Evolutionary conservation across 2,888 invertebrate species (phyloP).

Genomic region (Thymelicus acteon): DNA sequence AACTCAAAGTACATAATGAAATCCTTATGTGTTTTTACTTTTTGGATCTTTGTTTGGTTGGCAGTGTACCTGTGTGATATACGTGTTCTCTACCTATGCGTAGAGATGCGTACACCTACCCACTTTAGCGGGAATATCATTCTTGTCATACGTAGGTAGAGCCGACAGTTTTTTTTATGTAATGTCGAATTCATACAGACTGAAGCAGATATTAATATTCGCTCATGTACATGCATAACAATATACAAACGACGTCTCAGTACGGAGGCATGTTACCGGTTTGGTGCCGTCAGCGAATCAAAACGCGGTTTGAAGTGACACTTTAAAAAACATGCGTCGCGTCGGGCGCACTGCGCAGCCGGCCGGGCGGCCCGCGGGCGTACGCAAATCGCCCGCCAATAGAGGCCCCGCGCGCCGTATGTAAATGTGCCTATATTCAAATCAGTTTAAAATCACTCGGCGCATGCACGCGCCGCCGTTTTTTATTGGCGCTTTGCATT

Average conservation of each 20-base stretch:
- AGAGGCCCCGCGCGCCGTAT: conserved; percentile 58
- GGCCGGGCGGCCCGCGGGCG: conserved; percentile 50
- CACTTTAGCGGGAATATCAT: no score
- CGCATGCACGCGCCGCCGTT: conserved; percentile 78
- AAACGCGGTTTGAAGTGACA: conserved; percentile 60
- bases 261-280: conserved; percentile 28
- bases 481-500: conserved; percentile 79
- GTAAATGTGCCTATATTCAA: conserved; percentile 81
- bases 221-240: no score
- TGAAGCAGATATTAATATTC: no score
- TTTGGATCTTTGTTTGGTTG: not conserved
- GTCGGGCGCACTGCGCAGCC: conserved; percentile 63
- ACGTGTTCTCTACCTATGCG: no score
- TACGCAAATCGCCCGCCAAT: conserved; percentile 72
- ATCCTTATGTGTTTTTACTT: conserved; percentile 3
- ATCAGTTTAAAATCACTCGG: conserved; percentile 82
- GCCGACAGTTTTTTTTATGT: no score
- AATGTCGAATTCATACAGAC: no score
- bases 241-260: conserved; percentile 13
- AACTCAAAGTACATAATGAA: conserved; percentile 11
- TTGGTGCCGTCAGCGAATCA: conserved; percentile 65
- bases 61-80: not conserved
- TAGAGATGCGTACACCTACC: no score
- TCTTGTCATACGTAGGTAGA: no score
- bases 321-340: conserved; percentile 59